These are phyloP conservation scores for Xanthia togata DNA, from an alignment of 2,888 invertebrate genomes.

Conservation along the genomic window DNA sequence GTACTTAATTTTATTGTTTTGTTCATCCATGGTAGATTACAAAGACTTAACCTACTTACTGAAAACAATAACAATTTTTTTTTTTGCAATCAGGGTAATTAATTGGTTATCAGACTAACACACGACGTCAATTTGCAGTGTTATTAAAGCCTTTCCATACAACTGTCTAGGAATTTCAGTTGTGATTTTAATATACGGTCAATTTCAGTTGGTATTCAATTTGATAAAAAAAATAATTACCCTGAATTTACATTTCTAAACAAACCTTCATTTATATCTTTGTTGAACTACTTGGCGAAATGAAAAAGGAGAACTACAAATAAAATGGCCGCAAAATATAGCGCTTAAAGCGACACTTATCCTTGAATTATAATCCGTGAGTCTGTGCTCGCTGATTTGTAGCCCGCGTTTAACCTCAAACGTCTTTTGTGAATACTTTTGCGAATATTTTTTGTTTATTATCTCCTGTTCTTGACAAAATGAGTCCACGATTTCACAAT, in stretches of 20 bases:
- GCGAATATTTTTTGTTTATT: conserved; percentile 41
- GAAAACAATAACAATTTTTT: too few relatives aligned
- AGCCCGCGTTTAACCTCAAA: conserved; percentile 26
- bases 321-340: conserved; percentile 18
- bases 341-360: conserved; percentile 33
- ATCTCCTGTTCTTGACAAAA: conserved; percentile 37
- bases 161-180: neutral
- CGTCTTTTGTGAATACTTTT: conserved; percentile 34
- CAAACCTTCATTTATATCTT: neutral
- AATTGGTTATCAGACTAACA: too few relatives aligned
- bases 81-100: too few relatives aligned
- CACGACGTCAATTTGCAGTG: neutral
- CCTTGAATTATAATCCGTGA: conserved; percentile 39
- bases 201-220: neutral
- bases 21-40: too few relatives aligned
- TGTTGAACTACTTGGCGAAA: neutral
- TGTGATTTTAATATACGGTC: too few relatives aligned
- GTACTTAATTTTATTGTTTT: too few relatives aligned
- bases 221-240: neutral
- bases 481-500: neutral
- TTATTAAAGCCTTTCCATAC: neutral
- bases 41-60: neutral
- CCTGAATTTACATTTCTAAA: neutral
- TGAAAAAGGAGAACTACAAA: conserved; percentile 4
- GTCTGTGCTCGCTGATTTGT: conserved; percentile 43